Percentiles rank a stretch among this genome's conserved stretches.
Evolutionary conservation across 2,113 vertebrate genomes (phyloP).

Genomic region (Tichodroma muraria): DNA sequence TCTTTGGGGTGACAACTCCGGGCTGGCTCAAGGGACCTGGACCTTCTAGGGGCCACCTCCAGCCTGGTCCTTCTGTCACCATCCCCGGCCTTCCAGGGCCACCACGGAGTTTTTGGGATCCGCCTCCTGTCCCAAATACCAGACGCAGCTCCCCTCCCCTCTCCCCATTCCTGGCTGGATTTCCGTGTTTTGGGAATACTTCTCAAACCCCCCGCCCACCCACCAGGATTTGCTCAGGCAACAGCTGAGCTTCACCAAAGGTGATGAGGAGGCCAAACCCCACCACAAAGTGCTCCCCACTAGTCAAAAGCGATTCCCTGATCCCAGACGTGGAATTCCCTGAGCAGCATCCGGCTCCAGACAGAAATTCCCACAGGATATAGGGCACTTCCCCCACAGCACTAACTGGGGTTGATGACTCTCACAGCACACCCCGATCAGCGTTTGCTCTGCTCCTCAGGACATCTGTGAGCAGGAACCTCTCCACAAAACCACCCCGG

Average conservation of each 20-base stretch:
- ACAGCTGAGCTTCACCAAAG: not conserved
- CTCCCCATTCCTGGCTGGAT: not conserved
- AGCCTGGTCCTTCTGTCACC: no score
- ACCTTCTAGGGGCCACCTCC: not conserved
- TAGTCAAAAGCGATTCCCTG: accelerated
- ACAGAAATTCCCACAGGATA: not conserved
- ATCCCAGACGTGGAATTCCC: not conserved
- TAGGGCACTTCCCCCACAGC: not conserved
- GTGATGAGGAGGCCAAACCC: accelerated
- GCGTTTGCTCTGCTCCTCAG: not conserved
- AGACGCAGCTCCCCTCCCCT: not conserved
- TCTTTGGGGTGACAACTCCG: accelerated
- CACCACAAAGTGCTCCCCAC: accelerated
- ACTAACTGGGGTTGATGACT: not conserved
- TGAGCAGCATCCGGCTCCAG: not conserved
- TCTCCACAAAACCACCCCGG: not conserved
- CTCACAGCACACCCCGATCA: not conserved
- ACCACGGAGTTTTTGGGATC: not conserved
- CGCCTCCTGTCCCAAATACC: accelerated
- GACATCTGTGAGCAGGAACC: not conserved
- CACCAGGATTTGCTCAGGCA: not conserved
- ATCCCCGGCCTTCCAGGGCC: not conserved
- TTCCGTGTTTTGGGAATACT: not conserved
- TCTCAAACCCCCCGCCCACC: not conserved
- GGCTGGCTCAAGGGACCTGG: no score